Percentiles rank a stretch among this genome's conserved stretches.
Conservation (phyloP, 2,113 vertebrate species). For the Cynopterus brachyotis region DNA sequence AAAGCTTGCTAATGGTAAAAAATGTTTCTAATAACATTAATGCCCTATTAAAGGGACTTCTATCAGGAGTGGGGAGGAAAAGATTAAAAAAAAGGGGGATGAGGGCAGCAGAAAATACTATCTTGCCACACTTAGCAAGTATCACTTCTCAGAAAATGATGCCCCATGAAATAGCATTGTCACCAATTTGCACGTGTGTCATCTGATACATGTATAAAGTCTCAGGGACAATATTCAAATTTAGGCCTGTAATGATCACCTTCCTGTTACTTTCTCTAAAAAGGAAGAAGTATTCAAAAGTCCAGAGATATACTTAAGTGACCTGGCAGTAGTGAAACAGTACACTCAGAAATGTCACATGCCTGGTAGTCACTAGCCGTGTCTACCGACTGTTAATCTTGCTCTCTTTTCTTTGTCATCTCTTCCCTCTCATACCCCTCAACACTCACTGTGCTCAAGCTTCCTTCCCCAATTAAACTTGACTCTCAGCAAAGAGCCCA, state of each 20-base stretch:
- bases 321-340: not conserved
- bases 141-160: not conserved
- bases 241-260: not conserved
- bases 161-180: not conserved
- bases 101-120: not conserved
- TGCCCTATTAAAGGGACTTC: not conserved
- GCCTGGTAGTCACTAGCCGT: not conserved
- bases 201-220: not conserved
- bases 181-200: not conserved
- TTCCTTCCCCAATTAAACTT: not conserved
- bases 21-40: not conserved
- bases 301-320: not conserved
- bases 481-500: not conserved
- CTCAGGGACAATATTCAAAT: not conserved
- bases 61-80: not conserved
- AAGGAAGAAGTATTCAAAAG: not conserved
- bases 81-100: not conserved
- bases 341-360: not conserved
- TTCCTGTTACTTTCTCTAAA: not conserved
- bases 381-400: not conserved
- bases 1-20: not conserved
- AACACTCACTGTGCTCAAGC: not conserved
- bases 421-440: not conserved
- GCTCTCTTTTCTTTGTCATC: not conserved
- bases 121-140: not conserved